phyloP scores from a whole-genome alignment of 53 echinoderm and acorn worm genomes.

The Temnopleurus reevesii region DNA sequence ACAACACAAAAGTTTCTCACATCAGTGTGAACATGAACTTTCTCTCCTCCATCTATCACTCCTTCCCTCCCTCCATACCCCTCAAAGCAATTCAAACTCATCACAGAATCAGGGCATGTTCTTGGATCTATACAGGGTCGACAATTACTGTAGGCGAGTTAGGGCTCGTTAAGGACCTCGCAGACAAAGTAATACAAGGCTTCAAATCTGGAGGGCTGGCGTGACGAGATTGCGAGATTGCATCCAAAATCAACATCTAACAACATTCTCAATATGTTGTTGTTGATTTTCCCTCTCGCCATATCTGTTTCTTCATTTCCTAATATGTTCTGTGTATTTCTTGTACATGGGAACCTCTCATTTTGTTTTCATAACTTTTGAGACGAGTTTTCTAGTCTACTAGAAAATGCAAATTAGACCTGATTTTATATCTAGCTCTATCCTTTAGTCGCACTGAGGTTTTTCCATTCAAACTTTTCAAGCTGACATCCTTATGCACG shows the following conservation, averaged over 20 bases:
- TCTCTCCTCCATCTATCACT: not conserved
- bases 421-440: no score
- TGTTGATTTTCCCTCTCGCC: not conserved
- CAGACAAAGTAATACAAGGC: constrained; percentile 4
- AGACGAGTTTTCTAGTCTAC: not conserved
- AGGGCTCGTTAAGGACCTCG: not conserved
- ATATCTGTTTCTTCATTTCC: not conserved
- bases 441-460: no score
- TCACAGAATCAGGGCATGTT: constrained; percentile 28
- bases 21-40: no score
- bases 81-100: not conserved
- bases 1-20: no score
- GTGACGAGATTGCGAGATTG: constrained; percentile 2
- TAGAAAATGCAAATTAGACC: no score
- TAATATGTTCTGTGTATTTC: no score
- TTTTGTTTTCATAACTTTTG: not conserved
- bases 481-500: no score
- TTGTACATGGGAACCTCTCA: no score
- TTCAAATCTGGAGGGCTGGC: not conserved
- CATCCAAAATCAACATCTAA: not conserved
- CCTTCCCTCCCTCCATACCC: not conserved
- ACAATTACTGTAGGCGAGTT: constrained; percentile 20
- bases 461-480: no score
- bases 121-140: not conserved
- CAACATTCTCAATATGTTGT: not conserved